Evolutionary conservation across 1,140 invertebrate species (phyloP), one percentile per base, ranked within the genome.

Genomic region (Arctopsyche grandis): DNA sequence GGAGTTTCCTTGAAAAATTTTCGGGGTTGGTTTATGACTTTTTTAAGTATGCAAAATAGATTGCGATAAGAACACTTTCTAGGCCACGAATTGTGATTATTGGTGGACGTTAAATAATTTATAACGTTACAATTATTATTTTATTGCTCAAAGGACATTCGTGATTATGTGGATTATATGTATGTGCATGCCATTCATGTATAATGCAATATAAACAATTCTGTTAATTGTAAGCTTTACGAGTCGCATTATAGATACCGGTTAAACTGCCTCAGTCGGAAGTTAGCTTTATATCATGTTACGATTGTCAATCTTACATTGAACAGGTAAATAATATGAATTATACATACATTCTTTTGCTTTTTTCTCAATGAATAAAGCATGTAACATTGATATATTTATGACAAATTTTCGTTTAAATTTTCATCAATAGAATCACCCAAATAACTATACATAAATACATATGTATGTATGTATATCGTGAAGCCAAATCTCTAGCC

Each of bases 11-110:
- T 69, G 66, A 69, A 81, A 76, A 76, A 21, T 79, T 81, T 73
- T 38, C 14, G 77, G 24, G 26, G 75, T 79, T 77, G 74, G 29
- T 78, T 79, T 77, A 81, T 38, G 29, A 38, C 29, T 38, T 38
- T 38, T 38, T 4, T 81, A 48, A 48, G 77, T 81, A 76, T 77
- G 74, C 66, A 77, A 79, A 81, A 77, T 26, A 71, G 70, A 71
- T 48, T n/a, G 26, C 74, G 80, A 81, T 81, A 81, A 81, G 80
- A 71, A 69, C 69, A 75, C 58, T 80, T 76, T 58, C 43, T 75
- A 52, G 56, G 60, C 14, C 78, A 48, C 69, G 38, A 73, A 22
- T 29, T 14, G 29, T 16, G 24, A 58, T 56, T 75, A 60, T 26
- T 48, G 12, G 26, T 16, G 73, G 19, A 19, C 29, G 56, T 66